phyloP scores from a whole-genome alignment of 1,140 invertebrate genomes.

The Pseudomyrmex flavicornis region DNA sequence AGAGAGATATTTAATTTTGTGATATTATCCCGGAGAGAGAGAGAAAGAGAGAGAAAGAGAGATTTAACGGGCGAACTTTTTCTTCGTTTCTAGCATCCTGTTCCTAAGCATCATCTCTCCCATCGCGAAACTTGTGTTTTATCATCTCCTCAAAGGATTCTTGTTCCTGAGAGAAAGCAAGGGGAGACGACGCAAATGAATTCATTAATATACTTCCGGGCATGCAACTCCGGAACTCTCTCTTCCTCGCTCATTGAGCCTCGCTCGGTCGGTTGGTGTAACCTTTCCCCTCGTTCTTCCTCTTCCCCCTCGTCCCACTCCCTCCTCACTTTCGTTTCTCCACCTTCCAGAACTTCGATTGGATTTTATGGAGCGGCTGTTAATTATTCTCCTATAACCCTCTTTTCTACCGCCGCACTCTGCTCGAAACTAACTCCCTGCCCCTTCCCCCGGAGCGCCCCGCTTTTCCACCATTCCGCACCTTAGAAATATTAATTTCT shows the following conservation, averaged over 20 bases:
- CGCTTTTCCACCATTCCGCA: neutral
- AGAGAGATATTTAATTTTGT: slow-evolving; percentile 12
- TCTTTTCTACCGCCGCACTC: slow-evolving; percentile 9
- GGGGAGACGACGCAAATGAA: slow-evolving; percentile 17
- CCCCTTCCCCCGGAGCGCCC: too few species aligned
- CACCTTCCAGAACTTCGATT: slow-evolving; percentile 61
- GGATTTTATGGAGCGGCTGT: slow-evolving; percentile 67
- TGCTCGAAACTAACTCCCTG: slow-evolving; percentile 10
- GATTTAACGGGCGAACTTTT: too few species aligned
- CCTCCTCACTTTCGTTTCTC: neutral
- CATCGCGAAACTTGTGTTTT: slow-evolving; percentile 3
- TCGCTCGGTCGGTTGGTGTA: slow-evolving; percentile 24
- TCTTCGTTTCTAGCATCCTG: neutral
- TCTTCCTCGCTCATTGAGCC: slow-evolving; percentile 56
- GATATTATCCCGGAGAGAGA: too few species aligned
- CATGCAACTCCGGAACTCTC: slow-evolving; percentile 24
- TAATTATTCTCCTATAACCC: slow-evolving; percentile 68
- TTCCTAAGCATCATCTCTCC: neutral
- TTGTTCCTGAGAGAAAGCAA: slow-evolving; percentile 26
- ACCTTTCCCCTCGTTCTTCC: neutral
- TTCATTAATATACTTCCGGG: slow-evolving; percentile 57
- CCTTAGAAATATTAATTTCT: slow-evolving; percentile 72
- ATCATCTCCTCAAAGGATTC: slow-evolving; percentile 34
- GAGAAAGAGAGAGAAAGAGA: too few species aligned
- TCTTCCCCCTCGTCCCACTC: too few species aligned